Conservation (phyloP, 1,140 invertebrate species). For the Drosophila lini region DNA sequence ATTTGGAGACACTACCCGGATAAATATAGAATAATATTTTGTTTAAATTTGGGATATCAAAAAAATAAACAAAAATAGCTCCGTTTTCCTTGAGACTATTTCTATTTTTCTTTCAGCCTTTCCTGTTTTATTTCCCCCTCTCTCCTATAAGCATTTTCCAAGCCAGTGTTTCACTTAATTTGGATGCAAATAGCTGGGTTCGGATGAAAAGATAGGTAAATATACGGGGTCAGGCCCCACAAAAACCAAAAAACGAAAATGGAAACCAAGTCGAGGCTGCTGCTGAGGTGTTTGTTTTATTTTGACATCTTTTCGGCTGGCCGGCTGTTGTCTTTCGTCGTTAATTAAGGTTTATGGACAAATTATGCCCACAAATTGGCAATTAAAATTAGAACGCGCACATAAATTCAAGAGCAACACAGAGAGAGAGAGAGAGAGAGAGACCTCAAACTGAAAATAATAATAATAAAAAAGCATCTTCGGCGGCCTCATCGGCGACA, state of each 20-base stretch:
- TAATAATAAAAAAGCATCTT: slow-evolving; percentile 34
- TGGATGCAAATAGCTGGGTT: slow-evolving; percentile 71
- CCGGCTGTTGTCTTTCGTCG: slow-evolving; percentile 73
- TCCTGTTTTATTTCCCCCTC: background rate
- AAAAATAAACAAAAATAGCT: background rate
- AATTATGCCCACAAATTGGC: slow-evolving; percentile 83
- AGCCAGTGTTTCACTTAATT: slow-evolving; percentile 60
- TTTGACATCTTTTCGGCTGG: slow-evolving; percentile 75
- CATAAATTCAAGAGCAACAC: slow-evolving; percentile 71
- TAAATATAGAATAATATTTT: background rate
- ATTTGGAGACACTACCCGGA: background rate
- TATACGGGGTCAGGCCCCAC: slow-evolving; percentile 29
- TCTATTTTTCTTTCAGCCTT: background rate
- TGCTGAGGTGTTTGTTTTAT: slow-evolving; percentile 76
- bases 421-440: background rate
- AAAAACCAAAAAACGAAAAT: background rate
- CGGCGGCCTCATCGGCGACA: slow-evolving; percentile 44
- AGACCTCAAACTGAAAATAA: slow-evolving; percentile 24
- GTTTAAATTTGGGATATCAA: background rate
- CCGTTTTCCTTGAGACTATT: slow-evolving; percentile 7
- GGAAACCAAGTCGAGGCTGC: slow-evolving; percentile 17
- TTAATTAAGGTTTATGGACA: slow-evolving; percentile 82
- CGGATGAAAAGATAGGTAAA: slow-evolving; percentile 27
- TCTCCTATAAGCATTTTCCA: slow-evolving; percentile 1
- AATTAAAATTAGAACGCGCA: slow-evolving; percentile 82